Percentiles rank a stretch among this genome's conserved stretches.
Evolutionary conservation across 2,888 invertebrate species (phyloP).

Genomic region (Cheilosia soror): DNA sequence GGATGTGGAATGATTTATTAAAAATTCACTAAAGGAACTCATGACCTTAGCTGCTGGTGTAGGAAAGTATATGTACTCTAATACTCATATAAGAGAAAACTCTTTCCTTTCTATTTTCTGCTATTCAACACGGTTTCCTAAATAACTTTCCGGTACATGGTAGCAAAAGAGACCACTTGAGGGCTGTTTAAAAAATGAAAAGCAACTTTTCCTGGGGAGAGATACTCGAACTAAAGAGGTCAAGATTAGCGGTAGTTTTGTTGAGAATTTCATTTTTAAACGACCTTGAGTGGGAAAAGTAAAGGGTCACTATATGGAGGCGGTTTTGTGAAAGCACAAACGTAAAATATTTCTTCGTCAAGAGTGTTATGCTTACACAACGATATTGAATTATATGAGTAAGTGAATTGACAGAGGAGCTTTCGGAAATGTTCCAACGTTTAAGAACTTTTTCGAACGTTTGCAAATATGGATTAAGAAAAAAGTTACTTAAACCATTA

Average conservation of each 20-base stretch:
- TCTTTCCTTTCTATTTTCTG: neutral
- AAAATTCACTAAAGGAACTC: constrained; percentile 30
- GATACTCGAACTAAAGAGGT: constrained; percentile 44
- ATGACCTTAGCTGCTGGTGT: constrained; percentile 44
- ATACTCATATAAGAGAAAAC: neutral
- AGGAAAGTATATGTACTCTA: no score
- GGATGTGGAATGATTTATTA: constrained; percentile 16
- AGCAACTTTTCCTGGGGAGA: neutral
- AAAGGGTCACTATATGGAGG: neutral
- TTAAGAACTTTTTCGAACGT: no score
- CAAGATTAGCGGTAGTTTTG: constrained; percentile 60
- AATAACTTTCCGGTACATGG: constrained; percentile 33
- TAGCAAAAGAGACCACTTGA: constrained; percentile 10
- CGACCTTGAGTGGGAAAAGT: constrained; percentile 38
- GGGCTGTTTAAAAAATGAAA: constrained; percentile 19
- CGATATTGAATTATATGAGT: no score
- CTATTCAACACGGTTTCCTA: constrained; percentile 20
- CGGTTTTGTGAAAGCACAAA: neutral
- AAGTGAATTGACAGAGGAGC: no score
- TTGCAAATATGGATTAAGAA: no score
- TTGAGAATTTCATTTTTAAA: constrained; percentile 10
- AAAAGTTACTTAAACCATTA: no score
- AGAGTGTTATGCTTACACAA: no score
- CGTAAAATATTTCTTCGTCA: neutral
- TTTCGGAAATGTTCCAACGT: no score